Evolutionary conservation across 1,140 invertebrate genomes (phyloP).

Genomic region (Dufourea novaeangliae): DNA sequence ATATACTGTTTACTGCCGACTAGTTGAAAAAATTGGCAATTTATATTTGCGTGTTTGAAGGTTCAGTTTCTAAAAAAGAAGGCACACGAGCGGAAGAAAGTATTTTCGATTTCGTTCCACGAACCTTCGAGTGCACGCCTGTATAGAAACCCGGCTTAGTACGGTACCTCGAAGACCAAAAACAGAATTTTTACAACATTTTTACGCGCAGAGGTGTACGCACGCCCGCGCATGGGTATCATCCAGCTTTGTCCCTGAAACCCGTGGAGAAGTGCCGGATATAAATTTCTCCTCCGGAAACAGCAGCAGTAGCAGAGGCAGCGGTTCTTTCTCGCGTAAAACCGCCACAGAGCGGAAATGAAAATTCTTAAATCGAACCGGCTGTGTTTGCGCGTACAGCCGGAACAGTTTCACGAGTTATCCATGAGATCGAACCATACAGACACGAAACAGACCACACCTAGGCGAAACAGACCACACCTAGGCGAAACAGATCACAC

Average conservation of each 20-base stretch:
- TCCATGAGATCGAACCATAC: not conserved
- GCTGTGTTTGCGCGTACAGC: not conserved
- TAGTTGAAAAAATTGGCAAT: too few species aligned
- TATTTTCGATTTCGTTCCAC: too few species aligned
- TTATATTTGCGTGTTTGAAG: too few species aligned
- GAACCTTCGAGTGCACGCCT: not conserved
- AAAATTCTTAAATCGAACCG: not conserved
- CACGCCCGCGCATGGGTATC: constrained; percentile 11
- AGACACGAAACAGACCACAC: not conserved
- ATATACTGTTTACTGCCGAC: too few species aligned
- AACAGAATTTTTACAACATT: not conserved
- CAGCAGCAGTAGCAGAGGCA: not conserved
- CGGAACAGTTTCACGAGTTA: not conserved
- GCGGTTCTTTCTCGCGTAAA: not conserved
- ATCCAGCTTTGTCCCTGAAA: not conserved
- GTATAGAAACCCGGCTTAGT: not conserved
- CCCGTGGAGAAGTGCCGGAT: not conserved
- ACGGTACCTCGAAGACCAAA: not conserved
- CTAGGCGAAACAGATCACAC: not conserved
- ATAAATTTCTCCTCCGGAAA: not conserved
- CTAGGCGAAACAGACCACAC: not conserved
- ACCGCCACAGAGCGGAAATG: not conserved
- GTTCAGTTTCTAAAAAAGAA: too few species aligned
- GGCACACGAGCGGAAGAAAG: too few species aligned
- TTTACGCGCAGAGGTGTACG: not conserved